Base-by-base conservation (phyloP, 1,140 invertebrate genomes). In the Colletes gigas region DNA sequence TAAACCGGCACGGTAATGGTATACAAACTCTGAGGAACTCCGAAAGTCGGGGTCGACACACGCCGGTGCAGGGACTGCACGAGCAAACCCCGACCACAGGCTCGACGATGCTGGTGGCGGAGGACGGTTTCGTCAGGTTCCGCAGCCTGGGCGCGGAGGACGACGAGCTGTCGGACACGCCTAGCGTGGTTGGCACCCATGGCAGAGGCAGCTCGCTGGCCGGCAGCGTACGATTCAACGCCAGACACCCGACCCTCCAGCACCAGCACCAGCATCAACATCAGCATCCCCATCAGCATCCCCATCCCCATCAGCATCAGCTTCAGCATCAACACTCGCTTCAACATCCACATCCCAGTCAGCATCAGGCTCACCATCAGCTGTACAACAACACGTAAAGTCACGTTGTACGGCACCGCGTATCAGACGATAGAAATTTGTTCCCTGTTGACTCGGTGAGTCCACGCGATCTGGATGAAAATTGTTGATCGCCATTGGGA, bases 91-190 rank as follows among this genome's bases (percentile, higher is more conserved):
- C 89, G 14, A 92, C 91, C 52, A 93, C 93, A 2, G 93, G 92
- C 8, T 93, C 92, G 30, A 93, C 92, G 66, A 97, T 97, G 96
- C 93, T 98, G 62, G 97, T 97, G 7, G 97, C 97, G 81, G 97
- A 98, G 87, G 96, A 97, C 85, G 97, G 97, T 1, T 97, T 98
- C 89, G 95, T 97, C 3, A 94, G 97, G 70, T 98, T 97, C 93
- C 94, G 97, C 50, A 95, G 95, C 14, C 88, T 96, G 69, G 96
- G 96, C 55, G 95, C 85, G 52, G 93, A 91, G 63, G 92, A 93
- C 30, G 92, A 93, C 57, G 89, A 93, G 5, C 59, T 91, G 54
- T 92, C 91, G 12, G 92, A 93, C 74, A 90, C 90, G 15, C 91
- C 92, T 60, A 93, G 91, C 74, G 86, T 90, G 82, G 88, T 90